Conservation (phyloP, 2,113 vertebrate species). For the Henicopernis longicauda region DNA sequence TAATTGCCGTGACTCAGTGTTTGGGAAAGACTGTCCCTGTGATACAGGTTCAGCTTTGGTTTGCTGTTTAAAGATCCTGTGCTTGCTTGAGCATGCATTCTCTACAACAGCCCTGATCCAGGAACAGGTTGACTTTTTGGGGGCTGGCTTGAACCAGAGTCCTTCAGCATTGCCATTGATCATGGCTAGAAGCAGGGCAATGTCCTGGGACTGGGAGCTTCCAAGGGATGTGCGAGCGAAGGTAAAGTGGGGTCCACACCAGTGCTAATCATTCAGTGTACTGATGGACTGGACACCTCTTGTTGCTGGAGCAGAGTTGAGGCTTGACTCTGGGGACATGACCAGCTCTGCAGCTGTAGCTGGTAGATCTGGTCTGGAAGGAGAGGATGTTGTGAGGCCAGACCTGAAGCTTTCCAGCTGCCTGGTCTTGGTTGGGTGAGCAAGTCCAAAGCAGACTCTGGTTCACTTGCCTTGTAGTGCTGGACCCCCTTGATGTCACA, state of each 20-base stretch:
- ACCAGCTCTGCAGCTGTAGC: not conserved
- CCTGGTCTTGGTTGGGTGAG: not conserved
- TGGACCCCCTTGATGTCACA: not conserved
- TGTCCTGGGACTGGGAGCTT: not conserved
- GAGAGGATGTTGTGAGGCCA: not conserved
- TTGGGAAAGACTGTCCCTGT: conserved; percentile 1
- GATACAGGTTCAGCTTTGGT: conserved; percentile 11
- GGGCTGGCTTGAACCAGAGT: not conserved
- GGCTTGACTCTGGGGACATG: not conserved
- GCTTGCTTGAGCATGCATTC: not conserved
- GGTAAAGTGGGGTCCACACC: not conserved
- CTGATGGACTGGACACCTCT: not conserved
- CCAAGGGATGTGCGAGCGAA: not conserved
- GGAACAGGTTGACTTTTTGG: not conserved
- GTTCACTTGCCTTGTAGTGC: not conserved
- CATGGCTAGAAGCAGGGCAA: not conserved
- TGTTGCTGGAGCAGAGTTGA: not conserved
- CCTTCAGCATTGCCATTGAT: not conserved
- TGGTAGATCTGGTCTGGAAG: not conserved
- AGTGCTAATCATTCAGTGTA: not conserved
- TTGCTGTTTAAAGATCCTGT: not conserved
- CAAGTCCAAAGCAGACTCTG: not conserved
- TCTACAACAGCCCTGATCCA: not conserved
- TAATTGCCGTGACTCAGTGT: conserved; percentile 41
- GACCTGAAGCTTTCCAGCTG: not conserved